phyloP scores from a whole-genome alignment of 2,797 vertebrate species.

The Hypotaenidia philippensis region DNA sequence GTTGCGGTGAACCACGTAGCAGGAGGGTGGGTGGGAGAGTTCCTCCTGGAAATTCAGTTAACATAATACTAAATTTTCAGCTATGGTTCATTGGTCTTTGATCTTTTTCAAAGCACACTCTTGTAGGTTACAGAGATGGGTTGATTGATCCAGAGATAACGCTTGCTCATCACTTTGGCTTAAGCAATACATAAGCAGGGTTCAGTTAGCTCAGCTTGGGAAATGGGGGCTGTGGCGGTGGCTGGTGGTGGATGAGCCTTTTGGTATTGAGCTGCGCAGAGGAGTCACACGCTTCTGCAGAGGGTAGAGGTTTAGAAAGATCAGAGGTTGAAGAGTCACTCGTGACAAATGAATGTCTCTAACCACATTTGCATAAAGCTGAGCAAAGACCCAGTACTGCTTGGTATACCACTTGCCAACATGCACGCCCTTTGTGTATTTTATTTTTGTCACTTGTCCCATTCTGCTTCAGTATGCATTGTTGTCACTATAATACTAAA shows the following conservation, averaged over 20 bases:
- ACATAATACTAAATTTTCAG: background rate
- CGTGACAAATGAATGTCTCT: background rate
- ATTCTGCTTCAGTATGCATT: slow-evolving; percentile 68
- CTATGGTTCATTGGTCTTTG: background rate
- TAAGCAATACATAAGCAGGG: background rate
- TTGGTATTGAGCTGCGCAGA: background rate
- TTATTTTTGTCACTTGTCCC: slow-evolving; percentile 35
- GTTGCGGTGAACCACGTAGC: background rate
- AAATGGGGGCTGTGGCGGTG: background rate
- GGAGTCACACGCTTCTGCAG: background rate
- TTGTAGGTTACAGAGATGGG: background rate
- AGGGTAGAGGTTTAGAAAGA: background rate
- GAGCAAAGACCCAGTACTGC: background rate
- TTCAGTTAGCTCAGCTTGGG: background rate
- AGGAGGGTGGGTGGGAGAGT: background rate
- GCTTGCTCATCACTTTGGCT: background rate
- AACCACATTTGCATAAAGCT: background rate
- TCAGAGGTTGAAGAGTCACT: background rate
- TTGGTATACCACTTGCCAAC: background rate
- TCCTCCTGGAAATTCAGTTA: slow-evolving; percentile 16
- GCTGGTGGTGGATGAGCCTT: background rate
- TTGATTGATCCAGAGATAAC: background rate
- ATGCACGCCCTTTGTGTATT: slow-evolving; percentile 2
- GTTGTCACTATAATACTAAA: slow-evolving; percentile 76
- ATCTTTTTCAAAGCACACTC: background rate